Evolutionary conservation across 2,113 vertebrate genomes (phyloP), one percentile per base, ranked within the genome.

Genomic region (Sterrhoptilus dennistouni): DNA sequence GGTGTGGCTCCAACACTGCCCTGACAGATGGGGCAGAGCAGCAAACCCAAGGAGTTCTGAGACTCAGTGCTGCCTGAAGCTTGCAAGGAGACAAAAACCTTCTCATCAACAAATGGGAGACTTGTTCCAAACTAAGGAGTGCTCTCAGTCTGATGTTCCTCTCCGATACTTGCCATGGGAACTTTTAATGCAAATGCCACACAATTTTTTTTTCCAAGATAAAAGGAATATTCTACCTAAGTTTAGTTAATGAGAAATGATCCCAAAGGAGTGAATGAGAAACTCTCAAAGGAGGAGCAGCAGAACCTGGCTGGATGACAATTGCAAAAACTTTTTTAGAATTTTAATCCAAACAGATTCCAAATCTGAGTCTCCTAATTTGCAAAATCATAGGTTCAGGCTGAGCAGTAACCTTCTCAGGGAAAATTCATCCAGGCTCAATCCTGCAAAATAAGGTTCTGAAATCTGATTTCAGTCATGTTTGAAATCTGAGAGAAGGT

Each of bases 101-200:
- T 42, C 12, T 20, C 69, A 50, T 6, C 5, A 61, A 33, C 1
- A 59, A 21, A 8, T 16, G 33, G 14, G 59, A 28, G 23, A 6
- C 8, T 52, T 47, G 17, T 6, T 66, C 70, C 29, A 50, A 54
- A 11, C 8, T 14, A 13, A 74, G 42, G 59, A 66, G 29, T 0
- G 31, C 17, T 33, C 50, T 19, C 23, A 71, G 19, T 50, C 50
- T 45, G 47, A 5, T 40, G 23, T 17, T 57, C 20, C 45, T 68
- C 49, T 71, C 31, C 8, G 0, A 3, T 1, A 5, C 0, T 6
- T 7, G 35, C 42, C 47, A 8, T 0, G 17, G 3, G 15, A 5
- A 15, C 5, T 61, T 40, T 35, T 40, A 52, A 18, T 23, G 27
- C 4, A 17, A 18, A 44, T 6, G 12, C 8, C 50, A 59, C 52